These are phyloP conservation scores for Tetranychus urticae DNA, from an alignment of 1,140 invertebrate species.

Conservation along the genomic window DNA sequence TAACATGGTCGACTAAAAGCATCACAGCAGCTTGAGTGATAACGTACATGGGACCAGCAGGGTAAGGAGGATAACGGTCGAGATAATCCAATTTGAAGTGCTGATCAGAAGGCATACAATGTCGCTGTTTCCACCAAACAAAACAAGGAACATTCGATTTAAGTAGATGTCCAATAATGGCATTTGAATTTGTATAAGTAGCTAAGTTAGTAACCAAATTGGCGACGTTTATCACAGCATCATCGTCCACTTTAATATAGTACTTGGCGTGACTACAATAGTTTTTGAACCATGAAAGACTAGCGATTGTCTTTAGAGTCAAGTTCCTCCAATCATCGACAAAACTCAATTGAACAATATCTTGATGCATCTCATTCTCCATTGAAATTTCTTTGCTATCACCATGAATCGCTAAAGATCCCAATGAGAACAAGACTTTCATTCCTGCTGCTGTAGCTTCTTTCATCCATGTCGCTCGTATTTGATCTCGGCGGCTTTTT, in stretches of 20 bases:
- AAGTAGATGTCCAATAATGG: not conserved
- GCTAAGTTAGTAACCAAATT: not conserved
- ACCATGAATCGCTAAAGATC: not conserved
- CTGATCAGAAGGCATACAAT: not conserved
- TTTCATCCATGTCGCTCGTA: not conserved
- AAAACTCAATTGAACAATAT: slow-evolving; percentile 15
- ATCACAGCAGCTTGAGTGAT: not conserved
- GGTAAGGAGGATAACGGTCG: not conserved
- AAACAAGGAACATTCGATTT: not conserved
- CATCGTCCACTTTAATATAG: slow-evolving; percentile 12
- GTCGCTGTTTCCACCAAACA: not conserved
- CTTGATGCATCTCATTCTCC: slow-evolving; percentile 4
- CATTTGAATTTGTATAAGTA: not conserved
- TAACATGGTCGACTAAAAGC: not conserved
- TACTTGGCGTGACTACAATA: slow-evolving; percentile 9
- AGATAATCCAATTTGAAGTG: not conserved
- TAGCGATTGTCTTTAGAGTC: slow-evolving; percentile 10
- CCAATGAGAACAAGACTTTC: not conserved
- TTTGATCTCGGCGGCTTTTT: not conserved
- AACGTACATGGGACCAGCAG: not conserved
- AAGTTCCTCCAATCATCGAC: slow-evolving; percentile 11
- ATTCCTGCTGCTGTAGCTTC: not conserved
- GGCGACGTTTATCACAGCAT: not conserved
- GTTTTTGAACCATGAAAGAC: slow-evolving; percentile 11
- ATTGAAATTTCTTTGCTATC: not conserved